Conservation (phyloP, 2,113 vertebrate species). For the Zosterops hypoxanthus region DNA sequence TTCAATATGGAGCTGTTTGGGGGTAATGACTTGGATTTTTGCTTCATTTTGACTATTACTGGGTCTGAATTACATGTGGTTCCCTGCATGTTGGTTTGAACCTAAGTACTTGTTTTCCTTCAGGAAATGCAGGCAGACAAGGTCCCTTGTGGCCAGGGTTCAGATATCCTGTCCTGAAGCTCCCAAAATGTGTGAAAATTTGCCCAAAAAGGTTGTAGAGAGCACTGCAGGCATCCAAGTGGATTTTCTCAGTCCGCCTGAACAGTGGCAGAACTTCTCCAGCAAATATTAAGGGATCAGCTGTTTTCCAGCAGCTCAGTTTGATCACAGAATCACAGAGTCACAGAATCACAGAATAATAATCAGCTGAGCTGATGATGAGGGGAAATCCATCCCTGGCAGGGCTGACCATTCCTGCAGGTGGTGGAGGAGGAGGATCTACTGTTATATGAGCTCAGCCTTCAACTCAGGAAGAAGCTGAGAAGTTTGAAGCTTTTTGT, state of each 20-base stretch:
- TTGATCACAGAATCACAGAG: not conserved
- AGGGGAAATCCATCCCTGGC: not conserved
- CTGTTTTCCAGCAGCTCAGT: not conserved
- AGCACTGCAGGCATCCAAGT: not conserved
- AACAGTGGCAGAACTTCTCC: not conserved
- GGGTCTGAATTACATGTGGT: not conserved
- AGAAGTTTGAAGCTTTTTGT: slow-evolving; percentile 16
- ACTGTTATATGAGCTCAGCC: not conserved
- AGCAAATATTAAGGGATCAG: not conserved
- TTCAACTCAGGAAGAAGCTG: not conserved
- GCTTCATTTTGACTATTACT: not conserved
- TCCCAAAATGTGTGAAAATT: not conserved
- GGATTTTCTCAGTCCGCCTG: not conserved
- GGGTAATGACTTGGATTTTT: not conserved
- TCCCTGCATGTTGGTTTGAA: not conserved
- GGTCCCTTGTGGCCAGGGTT: not conserved
- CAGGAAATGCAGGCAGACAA: not conserved
- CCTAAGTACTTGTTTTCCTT: not conserved
- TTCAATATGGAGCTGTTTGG: rapidly evolving
- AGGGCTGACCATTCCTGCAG: not conserved
- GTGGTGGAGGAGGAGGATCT: not conserved
- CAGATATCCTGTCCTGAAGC: not conserved
- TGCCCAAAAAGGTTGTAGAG: not conserved
- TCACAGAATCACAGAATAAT: not conserved
- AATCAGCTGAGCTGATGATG: not conserved